A percentile compares a stretch with the other conserved stretches of the same genome.
Conservation (phyloP, 2,888 invertebrate genomes). For the Gortyna flavago region DNA sequence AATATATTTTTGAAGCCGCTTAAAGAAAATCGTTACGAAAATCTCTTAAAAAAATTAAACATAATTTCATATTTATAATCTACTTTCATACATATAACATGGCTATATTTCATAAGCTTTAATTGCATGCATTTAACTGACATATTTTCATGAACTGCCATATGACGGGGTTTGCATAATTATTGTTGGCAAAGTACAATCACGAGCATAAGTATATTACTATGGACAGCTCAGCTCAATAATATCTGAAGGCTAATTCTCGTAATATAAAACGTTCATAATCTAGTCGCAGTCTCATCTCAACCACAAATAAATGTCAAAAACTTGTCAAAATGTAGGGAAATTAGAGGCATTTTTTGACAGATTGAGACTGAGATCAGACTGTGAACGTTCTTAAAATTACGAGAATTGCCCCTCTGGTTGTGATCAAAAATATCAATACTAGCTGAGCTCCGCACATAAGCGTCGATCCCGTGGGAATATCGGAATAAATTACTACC, state of each 20-base stretch:
- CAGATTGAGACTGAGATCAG: too few species aligned
- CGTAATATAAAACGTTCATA: too few species aligned
- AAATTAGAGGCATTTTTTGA: too few species aligned
- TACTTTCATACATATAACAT: constrained; percentile 41
- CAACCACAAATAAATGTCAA: too few species aligned
- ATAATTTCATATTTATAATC: constrained; percentile 23
- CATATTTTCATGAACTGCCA: constrained; percentile 64
- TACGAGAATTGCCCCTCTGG: too few species aligned
- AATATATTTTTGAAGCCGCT: not conserved
- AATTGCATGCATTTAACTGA: constrained; percentile 65
- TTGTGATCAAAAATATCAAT: not conserved
- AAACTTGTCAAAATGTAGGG: too few species aligned
- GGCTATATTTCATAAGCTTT: constrained; percentile 52
- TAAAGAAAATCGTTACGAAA: not conserved
- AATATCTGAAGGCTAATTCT: too few species aligned
- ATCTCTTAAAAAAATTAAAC: not conserved
- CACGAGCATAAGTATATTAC: not conserved
- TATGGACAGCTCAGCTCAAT: not conserved
- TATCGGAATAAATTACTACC: too few species aligned
- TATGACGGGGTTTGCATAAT: constrained; percentile 68
- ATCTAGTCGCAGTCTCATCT: too few species aligned
- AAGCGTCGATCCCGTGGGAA: too few species aligned
- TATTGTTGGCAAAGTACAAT: constrained; percentile 56
- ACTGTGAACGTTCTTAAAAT: too few species aligned
- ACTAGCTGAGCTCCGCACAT: too few species aligned